Base-by-base conservation (phyloP, 2,113 vertebrate species). In the Catharus fuscescens region DNA sequence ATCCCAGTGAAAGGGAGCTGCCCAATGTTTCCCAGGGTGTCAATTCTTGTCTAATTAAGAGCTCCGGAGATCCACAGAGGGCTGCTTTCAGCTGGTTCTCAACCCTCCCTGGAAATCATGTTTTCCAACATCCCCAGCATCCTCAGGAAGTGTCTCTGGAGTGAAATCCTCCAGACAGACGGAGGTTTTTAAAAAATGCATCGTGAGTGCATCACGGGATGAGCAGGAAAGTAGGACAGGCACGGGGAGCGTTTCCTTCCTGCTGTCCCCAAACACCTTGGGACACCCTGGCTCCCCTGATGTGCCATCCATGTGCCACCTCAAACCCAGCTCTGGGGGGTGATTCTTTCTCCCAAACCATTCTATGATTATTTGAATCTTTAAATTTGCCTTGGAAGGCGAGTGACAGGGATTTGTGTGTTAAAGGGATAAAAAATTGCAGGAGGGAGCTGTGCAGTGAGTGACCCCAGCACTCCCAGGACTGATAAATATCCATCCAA, bases 181-280 rank as follows among this genome's bases (percentile, higher is more conserved):
- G 40, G 12, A 38, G 54, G 65, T 45, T 74, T 90, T 88, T 93
- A 44, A 95, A 94, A 94, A 95, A 92, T 88, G 72, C 94, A 88
- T 93, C 0, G 32, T 0, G 67, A 93, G 50, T 3, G 25, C 86
- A 61, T 82, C 92, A 50, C 40, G 38, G 89, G 82, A 88, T 32
- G 91, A 82, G 74, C 78, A 45, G 81, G 78, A 96, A 96, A 97
- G 92, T 95, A 92, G 96, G 96, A 17, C 96, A 95, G 76, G 86
- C 80, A n/a, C 25, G 0, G 81, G 19, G 70, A 20, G 5, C 2
- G 1, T 45, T 14, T 7, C 71, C 95, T 44, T 15, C 52, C 56
- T 3, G 3, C 40, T 47, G 16, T 71, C 1, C 3, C 54, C 3
- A 60, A 50, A 59, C 10, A 14, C 18, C 80, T 11, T 9, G 23